Evolutionary conservation across 2,797 vertebrate genomes (phyloP).

Genomic region (Pangasius sanitwongsei): DNA sequence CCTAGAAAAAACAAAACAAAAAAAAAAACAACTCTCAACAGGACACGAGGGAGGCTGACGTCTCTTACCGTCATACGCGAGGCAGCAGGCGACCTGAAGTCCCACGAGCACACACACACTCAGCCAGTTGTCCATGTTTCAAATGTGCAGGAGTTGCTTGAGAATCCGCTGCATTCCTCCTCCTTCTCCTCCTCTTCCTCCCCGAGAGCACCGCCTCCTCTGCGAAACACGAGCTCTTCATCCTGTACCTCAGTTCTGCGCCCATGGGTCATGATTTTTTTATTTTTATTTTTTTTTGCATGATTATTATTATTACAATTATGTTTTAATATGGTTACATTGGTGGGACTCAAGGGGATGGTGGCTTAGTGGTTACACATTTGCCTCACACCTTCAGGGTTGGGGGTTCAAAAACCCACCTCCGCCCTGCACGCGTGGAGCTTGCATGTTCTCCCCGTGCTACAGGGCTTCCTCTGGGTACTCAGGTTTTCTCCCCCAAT

Average conservation of each 20-base stretch:
- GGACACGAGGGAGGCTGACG: neutral
- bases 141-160: conserved; percentile 61
- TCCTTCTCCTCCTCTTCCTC: conserved; percentile 65
- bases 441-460: too few species aligned
- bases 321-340: neutral
- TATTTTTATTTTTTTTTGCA: neutral
- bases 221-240: conserved; percentile 72
- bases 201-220: conserved; percentile 73
- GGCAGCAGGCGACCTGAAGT: conserved; percentile 68
- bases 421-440: too few species aligned
- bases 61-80: conserved; percentile 77
- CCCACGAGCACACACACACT: conserved; percentile 66
- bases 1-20: neutral
- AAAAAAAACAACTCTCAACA: neutral
- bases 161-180: conserved; percentile 72
- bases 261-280: neutral
- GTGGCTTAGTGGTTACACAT: too few species aligned
- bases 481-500: too few species aligned
- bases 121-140: conserved; percentile 75
- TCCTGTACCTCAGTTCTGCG: neutral
- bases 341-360: too few species aligned
- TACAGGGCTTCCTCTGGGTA: too few species aligned
- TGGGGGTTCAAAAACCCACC: too few species aligned
- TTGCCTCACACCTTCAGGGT: too few species aligned
- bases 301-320: neutral